Percentiles rank a stretch among this genome's conserved stretches.
Evolutionary conservation across 2,888 invertebrate species (phyloP).

Genomic region (Limnephilus lunatus): DNA sequence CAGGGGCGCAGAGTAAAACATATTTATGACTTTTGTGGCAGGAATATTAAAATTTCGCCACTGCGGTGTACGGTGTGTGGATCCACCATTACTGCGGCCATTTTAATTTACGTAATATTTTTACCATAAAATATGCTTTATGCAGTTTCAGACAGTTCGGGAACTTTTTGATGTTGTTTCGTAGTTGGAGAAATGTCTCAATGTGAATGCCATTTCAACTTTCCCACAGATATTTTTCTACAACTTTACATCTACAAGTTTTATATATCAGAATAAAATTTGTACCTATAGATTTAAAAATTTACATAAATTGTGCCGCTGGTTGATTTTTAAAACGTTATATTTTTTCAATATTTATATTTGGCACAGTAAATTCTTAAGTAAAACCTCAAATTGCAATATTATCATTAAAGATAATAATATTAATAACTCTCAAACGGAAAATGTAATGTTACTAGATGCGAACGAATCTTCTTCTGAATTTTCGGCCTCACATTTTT

Average conservation of each 20-base stretch:
- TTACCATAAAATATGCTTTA: conserved; percentile 49
- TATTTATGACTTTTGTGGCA: conserved; percentile 63
- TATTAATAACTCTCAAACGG: too few relatives aligned
- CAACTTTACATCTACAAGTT: background rate
- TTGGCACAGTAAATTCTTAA: too few relatives aligned
- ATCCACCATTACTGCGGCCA: conserved; percentile 46
- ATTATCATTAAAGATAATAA: too few relatives aligned
- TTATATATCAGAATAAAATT: background rate
- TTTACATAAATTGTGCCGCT: background rate
- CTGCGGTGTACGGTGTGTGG: conserved; percentile 38
- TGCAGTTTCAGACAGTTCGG: conserved; percentile 37
- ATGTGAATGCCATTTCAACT: background rate
- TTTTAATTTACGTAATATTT: conserved; percentile 64
- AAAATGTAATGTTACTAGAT: too few relatives aligned
- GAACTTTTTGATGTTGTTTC: conserved; percentile 52
- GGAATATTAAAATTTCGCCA: conserved; percentile 63
- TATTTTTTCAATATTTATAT: too few relatives aligned
- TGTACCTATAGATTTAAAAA: background rate
- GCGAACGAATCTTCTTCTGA: too few relatives aligned
- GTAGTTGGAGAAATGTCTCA: background rate
- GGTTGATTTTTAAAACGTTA: background rate
- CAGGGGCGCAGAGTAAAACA: conserved; percentile 56
- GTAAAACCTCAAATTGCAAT: too few relatives aligned
- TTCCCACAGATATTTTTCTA: background rate
- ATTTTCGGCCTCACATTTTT: too few relatives aligned